Conservation (phyloP, 2,888 invertebrate genomes). For the Acanthosepion lycidas region DNA sequence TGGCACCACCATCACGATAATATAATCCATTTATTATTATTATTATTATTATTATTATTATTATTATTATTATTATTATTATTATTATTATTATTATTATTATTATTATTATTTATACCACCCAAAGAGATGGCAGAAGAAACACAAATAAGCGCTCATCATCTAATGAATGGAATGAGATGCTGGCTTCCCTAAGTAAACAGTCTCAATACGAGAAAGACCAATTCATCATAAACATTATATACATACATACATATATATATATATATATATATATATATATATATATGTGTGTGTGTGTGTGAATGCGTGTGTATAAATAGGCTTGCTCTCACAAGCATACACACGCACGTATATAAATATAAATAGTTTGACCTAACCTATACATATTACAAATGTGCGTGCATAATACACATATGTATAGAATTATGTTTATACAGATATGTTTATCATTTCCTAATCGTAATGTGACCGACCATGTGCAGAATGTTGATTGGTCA, state of each 20-base stretch:
- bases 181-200: background rate
- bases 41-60: conserved; percentile 8
- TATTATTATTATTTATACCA: background rate
- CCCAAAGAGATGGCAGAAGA: background rate
- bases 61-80: conserved; percentile 3
- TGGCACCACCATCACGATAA: no score
- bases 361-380: background rate
- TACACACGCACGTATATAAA: background rate
- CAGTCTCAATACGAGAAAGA: background rate
- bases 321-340: background rate
- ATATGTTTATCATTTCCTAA: background rate
- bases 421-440: background rate
- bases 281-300: background rate
- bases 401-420: background rate
- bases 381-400: conserved; percentile 34
- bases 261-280: background rate
- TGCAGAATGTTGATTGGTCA: background rate
- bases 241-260: background rate
- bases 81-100: no score
- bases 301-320: background rate
- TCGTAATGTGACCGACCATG: background rate
- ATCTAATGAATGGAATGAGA: background rate
- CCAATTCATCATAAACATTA: background rate
- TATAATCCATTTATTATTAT: background rate
- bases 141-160: conserved; percentile 8